These are phyloP conservation scores for Gymnorhina tibicen DNA, from an alignment of 2,113 vertebrate genomes.

Conservation along the genomic window DNA sequence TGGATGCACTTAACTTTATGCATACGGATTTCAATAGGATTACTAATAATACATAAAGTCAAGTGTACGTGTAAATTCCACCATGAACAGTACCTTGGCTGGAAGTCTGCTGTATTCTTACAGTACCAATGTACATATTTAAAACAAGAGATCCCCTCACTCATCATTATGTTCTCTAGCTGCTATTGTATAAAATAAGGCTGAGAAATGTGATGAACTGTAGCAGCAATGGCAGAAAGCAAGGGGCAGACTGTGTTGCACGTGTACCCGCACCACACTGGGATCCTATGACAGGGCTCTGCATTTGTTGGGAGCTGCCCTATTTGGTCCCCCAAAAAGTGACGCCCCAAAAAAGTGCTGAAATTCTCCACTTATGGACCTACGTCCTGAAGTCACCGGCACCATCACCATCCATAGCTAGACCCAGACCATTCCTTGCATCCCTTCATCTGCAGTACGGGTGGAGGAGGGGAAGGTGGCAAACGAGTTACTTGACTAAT, in stretches of 20 bases:
- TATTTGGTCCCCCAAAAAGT: neutral
- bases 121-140: neutral
- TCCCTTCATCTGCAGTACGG: neutral
- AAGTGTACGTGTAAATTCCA: neutral
- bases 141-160: neutral
- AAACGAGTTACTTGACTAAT: neutral
- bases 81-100: neutral
- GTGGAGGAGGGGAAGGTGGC: neutral
- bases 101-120: neutral
- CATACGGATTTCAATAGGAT: neutral
- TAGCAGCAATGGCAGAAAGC: neutral
- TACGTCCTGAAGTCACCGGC: neutral
- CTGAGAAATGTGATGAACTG: neutral
- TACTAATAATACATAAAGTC: neutral
- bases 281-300: fast-evolving
- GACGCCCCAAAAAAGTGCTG: neutral
- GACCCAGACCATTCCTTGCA: neutral
- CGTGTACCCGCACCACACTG: fast-evolving
- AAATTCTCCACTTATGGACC: neutral
- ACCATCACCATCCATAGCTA: neutral
- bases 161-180: neutral
- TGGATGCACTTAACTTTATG: neutral
- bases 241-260: fast-evolving
- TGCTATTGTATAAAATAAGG: neutral
- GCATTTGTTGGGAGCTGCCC: neutral